Percentiles rank a stretch among this genome's conserved stretches.
These are phyloP conservation scores for Passer montanus DNA, from an alignment of 2,113 vertebrate genomes.

Conservation along the genomic window DNA sequence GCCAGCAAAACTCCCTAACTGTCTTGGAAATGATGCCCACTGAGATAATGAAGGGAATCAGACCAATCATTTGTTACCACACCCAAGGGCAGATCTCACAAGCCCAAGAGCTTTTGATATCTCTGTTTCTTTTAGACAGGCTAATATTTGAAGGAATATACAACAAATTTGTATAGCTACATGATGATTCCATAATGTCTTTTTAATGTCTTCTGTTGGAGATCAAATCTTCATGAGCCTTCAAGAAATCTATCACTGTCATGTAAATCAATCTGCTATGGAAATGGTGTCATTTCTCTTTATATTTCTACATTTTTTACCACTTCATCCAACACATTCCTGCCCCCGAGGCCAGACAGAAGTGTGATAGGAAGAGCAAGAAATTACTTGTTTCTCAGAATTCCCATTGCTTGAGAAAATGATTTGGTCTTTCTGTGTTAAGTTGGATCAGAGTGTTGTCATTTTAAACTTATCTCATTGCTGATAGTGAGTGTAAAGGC, in stretches of 20 bases:
- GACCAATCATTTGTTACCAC: not conserved
- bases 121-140: not conserved
- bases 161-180: not conserved
- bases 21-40: not conserved
- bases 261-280: not conserved
- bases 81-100: not conserved
- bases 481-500: not conserved
- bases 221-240: not conserved
- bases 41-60: not conserved
- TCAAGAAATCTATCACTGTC: not conserved
- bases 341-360: not conserved
- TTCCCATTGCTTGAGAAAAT: not conserved
- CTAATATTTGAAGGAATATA: not conserved
- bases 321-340: not conserved
- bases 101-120: not conserved
- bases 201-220: not conserved
- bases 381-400: not conserved
- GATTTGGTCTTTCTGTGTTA: not conserved
- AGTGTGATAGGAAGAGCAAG: not conserved
- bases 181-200: not conserved
- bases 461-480: not conserved
- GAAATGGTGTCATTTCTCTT: not conserved
- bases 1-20: not conserved
- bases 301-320: not conserved
- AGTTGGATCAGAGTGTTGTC: not conserved